Base-by-base conservation (phyloP, 2,113 vertebrate species). In the Octodon degus region DNA sequence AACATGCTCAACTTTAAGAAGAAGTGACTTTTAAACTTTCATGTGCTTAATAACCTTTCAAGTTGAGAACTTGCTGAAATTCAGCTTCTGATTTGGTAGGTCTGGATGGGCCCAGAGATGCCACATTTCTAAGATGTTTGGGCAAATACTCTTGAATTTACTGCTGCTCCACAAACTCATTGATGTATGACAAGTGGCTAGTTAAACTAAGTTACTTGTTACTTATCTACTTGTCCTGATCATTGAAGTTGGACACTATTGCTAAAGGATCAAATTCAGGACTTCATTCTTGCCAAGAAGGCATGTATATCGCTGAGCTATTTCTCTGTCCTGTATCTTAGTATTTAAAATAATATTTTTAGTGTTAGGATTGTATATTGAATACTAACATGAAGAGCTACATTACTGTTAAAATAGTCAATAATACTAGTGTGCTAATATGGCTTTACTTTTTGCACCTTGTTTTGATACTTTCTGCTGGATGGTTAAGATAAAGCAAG, bases 351-450 rank as follows among this genome's bases (percentile, higher is more conserved):
- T 58, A 91, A 83, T 2, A 7, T 92, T 90, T 96, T 37, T 85
- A 65, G 90, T 87, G 19, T 65, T 95, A 90, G 79, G 86, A 63
- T 80, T 91, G 27, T 74, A 90, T 76, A 86, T 89, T 62, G 32
- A 12, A 76, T 62, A 65, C 47, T 60, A 93, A 76, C 50, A 80
- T 34, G 16, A n/a, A 70, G 34, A 70, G 34, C 34, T 70, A n/a
- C 16, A n/a, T 70, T 70, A 70, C 8, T 70, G n/a, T 70, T 65
- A 27, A 65, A 65, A 65, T 65, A 65, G 10, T 63, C 25, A 0
- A 43, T 43, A 43, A 43, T 43, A 43, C 43, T 43, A 43, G 43
- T 43, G 43, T 43, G 43, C 43, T 43, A 43, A 43, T 43, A 43
- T 43, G 43, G 43, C 43, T 43, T 43, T 43, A 43, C 43, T 43